These are phyloP conservation scores for Pasiphila rectangulata DNA, from an alignment of 2,888 invertebrate species.

Conservation along the genomic window DNA sequence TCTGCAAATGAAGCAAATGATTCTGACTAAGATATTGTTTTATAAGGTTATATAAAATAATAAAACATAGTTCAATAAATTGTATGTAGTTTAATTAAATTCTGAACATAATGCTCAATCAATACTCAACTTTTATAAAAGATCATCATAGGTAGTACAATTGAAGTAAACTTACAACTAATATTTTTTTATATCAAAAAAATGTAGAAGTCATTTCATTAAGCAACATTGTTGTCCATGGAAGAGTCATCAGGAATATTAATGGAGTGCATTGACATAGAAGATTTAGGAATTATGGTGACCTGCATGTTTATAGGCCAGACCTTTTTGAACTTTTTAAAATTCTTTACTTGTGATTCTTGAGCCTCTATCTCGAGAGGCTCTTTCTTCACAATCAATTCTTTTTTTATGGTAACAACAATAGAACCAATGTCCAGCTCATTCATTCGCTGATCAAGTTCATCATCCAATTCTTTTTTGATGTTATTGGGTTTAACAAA, in stretches of 20 bases:
- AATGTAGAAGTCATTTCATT: not conserved
- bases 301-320: conserved; percentile 68
- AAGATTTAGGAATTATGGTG: conserved; percentile 48
- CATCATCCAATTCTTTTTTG: conserved; percentile 55
- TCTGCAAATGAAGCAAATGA: conserved; percentile 25
- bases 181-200: conserved; percentile 5
- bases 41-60: conserved; percentile 17
- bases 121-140: conserved; percentile 15
- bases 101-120: conserved; percentile 13
- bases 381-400: conserved; percentile 66
- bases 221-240: conserved; percentile 17
- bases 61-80: no score
- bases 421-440: conserved; percentile 61
- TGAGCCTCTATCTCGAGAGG: conserved; percentile 41
- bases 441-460: conserved; percentile 59
- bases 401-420: conserved; percentile 53
- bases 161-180: conserved; percentile 9
- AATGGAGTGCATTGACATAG: conserved; percentile 34
- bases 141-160: conserved; percentile 17
- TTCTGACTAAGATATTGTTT: conserved; percentile 10
- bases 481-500: conserved; percentile 36
- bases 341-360: conserved; percentile 50
- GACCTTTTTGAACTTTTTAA: conserved; percentile 73
- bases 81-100: no score
- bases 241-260: conserved; percentile 20